These are phyloP conservation scores for Dicycla oo DNA, from an alignment of 2,888 invertebrate species.

Conservation along the genomic window DNA sequence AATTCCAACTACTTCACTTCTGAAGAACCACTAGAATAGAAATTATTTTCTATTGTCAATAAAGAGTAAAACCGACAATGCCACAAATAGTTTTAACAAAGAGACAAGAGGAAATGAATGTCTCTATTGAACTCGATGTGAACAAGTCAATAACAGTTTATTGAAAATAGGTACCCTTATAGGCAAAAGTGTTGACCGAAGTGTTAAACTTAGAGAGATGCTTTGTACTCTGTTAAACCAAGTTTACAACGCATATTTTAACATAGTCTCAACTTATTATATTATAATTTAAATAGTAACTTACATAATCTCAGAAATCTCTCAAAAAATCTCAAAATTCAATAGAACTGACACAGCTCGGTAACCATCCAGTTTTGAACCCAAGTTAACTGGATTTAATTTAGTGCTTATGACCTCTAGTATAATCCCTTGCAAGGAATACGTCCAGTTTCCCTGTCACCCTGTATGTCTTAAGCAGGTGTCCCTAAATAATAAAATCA, in stretches of 20 bases:
- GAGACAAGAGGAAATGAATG: conserved; percentile 27
- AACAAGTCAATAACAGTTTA: conserved; percentile 20
- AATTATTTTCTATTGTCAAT: conserved; percentile 7
- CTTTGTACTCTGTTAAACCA: not conserved
- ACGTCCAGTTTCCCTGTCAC: too few species aligned
- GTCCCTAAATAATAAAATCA: not conserved
- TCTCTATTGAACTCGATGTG: not conserved
- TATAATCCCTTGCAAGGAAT: too few species aligned
- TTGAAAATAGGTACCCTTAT: not conserved
- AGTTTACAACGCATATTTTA: not conserved
- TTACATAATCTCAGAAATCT: too few species aligned
- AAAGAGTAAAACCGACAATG: conserved; percentile 5
- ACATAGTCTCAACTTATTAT: too few species aligned
- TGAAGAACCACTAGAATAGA: not conserved
- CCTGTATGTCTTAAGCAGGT: not conserved
- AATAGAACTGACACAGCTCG: too few species aligned
- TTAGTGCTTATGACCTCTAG: too few species aligned
- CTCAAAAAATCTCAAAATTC: too few species aligned
- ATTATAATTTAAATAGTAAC: too few species aligned
- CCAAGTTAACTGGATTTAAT: too few species aligned
- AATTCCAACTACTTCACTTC: not conserved
- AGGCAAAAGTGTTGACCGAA: not conserved
- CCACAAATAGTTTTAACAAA: conserved; percentile 1
- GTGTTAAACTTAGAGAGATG: not conserved
- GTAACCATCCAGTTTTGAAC: too few species aligned